Conservation (phyloP, 2,797 vertebrate genomes). For the Chiroxiphia lanceolata region DNA sequence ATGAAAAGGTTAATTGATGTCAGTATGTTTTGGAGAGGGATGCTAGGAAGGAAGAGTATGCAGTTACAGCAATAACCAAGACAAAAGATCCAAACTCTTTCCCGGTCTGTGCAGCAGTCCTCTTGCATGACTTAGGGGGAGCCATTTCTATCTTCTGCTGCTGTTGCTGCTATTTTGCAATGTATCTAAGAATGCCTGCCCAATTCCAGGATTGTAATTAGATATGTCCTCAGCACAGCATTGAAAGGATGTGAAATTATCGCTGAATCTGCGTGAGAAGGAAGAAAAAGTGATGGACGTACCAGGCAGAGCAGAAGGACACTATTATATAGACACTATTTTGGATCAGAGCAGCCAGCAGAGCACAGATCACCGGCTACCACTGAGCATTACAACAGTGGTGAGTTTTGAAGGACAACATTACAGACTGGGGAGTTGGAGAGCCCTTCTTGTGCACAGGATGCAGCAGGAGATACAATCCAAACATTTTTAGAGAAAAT, state of each 20-base stretch:
- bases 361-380: background rate
- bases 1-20: slow-evolving; percentile 28
- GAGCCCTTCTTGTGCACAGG: background rate
- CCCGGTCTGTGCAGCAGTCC: background rate
- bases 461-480: background rate
- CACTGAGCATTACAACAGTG: background rate
- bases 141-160: background rate
- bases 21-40: background rate
- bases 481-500: background rate
- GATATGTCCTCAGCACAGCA: background rate
- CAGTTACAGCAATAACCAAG: background rate
- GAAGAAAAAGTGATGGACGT: background rate
- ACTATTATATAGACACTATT: background rate
- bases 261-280: background rate
- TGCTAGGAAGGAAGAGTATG: slow-evolving; percentile 1
- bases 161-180: background rate
- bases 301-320: background rate
- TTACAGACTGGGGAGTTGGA: background rate
- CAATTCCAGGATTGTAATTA: background rate
- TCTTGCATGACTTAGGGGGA: background rate
- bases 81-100: background rate
- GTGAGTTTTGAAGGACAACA: background rate
- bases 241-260: background rate
- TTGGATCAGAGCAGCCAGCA: background rate
- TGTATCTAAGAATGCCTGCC: accelerated